Conservation (phyloP, 1,140 invertebrate genomes). For the Vollenhovia emeryi region DNA sequence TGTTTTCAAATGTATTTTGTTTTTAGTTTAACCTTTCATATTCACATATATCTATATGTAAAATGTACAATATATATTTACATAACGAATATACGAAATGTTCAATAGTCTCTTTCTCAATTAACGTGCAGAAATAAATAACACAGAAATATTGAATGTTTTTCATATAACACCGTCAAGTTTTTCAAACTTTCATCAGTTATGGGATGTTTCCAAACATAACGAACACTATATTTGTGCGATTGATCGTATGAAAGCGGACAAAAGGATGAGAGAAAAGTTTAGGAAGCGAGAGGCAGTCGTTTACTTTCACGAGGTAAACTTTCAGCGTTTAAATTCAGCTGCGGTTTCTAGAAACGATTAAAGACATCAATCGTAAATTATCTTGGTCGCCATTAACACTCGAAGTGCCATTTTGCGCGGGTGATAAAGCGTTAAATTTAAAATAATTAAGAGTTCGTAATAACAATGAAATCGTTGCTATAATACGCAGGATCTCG, state of each 20-base stretch:
- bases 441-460: constrained; percentile 20
- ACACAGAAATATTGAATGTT: background rate
- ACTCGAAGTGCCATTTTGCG: constrained; percentile 17
- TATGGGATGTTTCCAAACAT: constrained; percentile 23
- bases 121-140: background rate
- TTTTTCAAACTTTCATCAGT: constrained; percentile 1
- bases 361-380: constrained; percentile 63
- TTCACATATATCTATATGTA: background rate
- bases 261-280: constrained; percentile 49
- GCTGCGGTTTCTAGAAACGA: constrained; percentile 64
- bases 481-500: background rate
- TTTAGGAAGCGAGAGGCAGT: constrained; percentile 36
- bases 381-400: constrained; percentile 31
- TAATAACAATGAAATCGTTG: background rate
- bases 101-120: background rate
- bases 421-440: background rate
- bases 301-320: constrained; percentile 66
- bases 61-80: background rate
- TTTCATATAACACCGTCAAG: background rate
- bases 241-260: constrained; percentile 27
- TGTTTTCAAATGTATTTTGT: background rate
- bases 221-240: constrained; percentile 27
- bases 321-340: constrained; percentile 66
- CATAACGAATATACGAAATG: background rate
- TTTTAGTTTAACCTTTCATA: background rate